These are phyloP conservation scores for Xiphophorus couchianus DNA, from an alignment of 2,113 vertebrate species.

Conservation along the genomic window DNA sequence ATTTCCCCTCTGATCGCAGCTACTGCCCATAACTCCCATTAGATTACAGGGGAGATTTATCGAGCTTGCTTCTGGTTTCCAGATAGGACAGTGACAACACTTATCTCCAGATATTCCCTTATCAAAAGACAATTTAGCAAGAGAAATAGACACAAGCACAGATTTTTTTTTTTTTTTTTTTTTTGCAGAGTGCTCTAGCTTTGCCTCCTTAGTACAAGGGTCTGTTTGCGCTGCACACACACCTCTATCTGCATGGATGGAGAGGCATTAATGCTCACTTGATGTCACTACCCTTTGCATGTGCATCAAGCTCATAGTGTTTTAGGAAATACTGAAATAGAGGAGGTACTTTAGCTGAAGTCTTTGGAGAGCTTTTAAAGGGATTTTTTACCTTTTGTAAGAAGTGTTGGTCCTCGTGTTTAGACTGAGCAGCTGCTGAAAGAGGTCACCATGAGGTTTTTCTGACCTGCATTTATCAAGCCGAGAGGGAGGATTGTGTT, in stretches of 20 bases:
- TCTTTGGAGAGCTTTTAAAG: not conserved
- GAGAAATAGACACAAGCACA: conserved; percentile 70
- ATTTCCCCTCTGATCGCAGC: conserved; percentile 25
- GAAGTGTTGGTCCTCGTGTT: conserved; percentile 8
- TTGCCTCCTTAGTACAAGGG: conserved; percentile 68
- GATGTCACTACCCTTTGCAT: conserved; percentile 56
- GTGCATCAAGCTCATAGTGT: conserved; percentile 56
- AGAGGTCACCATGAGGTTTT: conserved; percentile 88
- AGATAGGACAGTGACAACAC: conserved; percentile 72
- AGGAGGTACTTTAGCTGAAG: not conserved
- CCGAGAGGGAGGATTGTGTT: conserved; percentile 58
- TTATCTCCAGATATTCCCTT: conserved; percentile 75
- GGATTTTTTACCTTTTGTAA: conserved; percentile 8
- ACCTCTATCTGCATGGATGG: conserved; percentile 53
- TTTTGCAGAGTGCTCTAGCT: conserved; percentile 48
- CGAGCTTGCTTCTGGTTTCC: conserved; percentile 66
- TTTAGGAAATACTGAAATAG: conserved; percentile 15
- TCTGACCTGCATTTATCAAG: conserved; percentile 86
- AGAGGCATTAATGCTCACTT: conserved; percentile 51
- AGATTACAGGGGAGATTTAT: conserved; percentile 70
- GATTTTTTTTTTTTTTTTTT: conserved; percentile 60
- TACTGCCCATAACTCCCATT: conserved; percentile 44
- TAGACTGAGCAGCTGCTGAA: conserved; percentile 81
- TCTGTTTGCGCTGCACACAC: conserved; percentile 73
- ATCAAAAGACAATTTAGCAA: conserved; percentile 78